A percentile compares a stretch with the other conserved stretches of the same genome.
These are phyloP conservation scores for Noctilio leporinus DNA, from an alignment of 2,113 vertebrate species.

Conservation along the genomic window DNA sequence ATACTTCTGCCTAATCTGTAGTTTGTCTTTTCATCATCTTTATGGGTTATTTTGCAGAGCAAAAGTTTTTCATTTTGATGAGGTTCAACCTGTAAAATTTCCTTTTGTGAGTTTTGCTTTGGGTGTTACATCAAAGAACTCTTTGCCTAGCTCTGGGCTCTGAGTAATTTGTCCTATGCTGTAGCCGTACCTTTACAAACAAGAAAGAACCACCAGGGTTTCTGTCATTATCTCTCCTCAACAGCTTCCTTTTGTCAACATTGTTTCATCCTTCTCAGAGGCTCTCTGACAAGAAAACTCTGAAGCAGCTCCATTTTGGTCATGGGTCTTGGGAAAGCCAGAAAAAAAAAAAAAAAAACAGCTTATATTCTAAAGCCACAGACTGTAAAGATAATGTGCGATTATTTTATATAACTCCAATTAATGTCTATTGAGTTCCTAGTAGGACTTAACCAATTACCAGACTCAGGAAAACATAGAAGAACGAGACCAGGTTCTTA, in stretches of 20 bases:
- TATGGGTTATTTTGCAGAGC: neutral
- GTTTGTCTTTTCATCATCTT: neutral
- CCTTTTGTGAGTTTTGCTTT: neutral
- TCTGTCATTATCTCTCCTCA: neutral
- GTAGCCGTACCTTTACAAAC: neutral
- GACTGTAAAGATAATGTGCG: neutral
- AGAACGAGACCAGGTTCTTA: neutral
- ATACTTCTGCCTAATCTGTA: neutral
- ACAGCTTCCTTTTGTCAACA: neutral
- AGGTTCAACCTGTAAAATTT: neutral
- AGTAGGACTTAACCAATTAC: neutral
- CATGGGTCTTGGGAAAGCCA: neutral
- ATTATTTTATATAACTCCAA: neutral
- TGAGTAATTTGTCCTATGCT: neutral
- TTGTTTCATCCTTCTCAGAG: neutral
- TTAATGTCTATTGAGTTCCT: neutral
- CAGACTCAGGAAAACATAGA: neutral
- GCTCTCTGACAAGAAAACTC: neutral
- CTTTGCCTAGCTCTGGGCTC: neutral
- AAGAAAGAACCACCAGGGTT: neutral
- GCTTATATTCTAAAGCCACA: neutral
- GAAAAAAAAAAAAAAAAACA: neutral
- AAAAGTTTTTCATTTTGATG: neutral
- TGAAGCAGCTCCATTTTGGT: neutral
- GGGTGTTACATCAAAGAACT: neutral